Evolutionary conservation across 2,888 invertebrate species (phyloP).

Genomic region (Laothoe populi): DNA sequence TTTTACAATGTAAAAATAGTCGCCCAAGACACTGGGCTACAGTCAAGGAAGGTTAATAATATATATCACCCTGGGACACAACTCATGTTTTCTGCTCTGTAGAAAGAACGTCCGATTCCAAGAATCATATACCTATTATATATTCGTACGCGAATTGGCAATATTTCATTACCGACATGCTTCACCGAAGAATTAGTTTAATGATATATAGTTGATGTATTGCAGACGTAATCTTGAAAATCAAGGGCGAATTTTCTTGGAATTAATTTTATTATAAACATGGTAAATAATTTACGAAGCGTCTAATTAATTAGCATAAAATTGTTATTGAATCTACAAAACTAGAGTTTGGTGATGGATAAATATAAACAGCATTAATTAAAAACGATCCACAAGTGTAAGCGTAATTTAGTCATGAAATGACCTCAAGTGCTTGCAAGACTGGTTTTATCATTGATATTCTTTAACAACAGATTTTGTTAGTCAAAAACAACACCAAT

Average conservation of each 20-base stretch:
- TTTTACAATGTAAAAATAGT: constrained; percentile 66
- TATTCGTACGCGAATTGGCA: constrained; percentile 22
- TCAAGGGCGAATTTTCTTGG: neutral
- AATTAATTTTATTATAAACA: neutral
- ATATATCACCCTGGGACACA: constrained; percentile 51
- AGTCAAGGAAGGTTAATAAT: constrained; percentile 54
- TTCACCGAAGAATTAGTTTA: constrained; percentile 4
- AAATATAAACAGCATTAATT: neutral
- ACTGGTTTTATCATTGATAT: no score
- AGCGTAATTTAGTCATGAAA: no score
- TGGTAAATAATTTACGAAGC: neutral
- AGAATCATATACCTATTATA: constrained; percentile 31
- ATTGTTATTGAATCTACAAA: neutral
- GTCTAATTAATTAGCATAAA: neutral
- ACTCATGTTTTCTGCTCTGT: constrained; percentile 47
- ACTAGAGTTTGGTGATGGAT: neutral
- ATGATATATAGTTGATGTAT: constrained; percentile 2
- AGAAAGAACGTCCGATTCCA: constrained; percentile 35
- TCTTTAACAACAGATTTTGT: neutral
- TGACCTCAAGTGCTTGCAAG: no score
- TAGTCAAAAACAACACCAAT: neutral
- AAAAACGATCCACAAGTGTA: no score
- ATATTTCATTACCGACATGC: constrained; percentile 15
- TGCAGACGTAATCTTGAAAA: neutral
- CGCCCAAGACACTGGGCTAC: constrained; percentile 59